Evolutionary conservation across 2,113 vertebrate genomes (phyloP), one percentile per base, ranked within the genome.

Genomic region (Ageneiosus marmoratus): DNA sequence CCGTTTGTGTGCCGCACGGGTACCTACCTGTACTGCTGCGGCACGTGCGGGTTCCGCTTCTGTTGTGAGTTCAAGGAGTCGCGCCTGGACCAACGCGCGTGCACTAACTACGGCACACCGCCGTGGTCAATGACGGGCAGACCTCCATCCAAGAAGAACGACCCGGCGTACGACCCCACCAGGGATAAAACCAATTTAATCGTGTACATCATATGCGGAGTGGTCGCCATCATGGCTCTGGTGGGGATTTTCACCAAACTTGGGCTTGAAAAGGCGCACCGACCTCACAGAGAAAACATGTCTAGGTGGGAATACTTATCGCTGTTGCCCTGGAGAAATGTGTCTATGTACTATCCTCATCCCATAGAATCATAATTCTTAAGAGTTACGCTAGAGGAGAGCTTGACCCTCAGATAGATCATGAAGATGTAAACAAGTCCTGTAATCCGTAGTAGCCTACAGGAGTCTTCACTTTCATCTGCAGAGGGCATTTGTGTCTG

Each of bases 1-100:
- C 95, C 97, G 90, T 99, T 99, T 90, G 94, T 95, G 89, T 99
- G 98, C 95, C 96, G 96, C 87, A 97, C 97, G 32, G 96, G 96
- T 81, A 95, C 96, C 89, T 99, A 98, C 92, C 94, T 99, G 88
- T 99, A 96, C 93, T 99, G 98, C 94, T 99, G 98, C 90, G 98
- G 98, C 93, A 99, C 98, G 94, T 99, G 98, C 94, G 98, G 98
- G 94, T 99, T 99, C 94, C 95, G 98, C 85, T 99, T 98, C 94
- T 99, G 98, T 94, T 99, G 98, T 93, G 95, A 97, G 89, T 96
- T 95, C 92, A 96, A 95, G 88, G 95, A 95, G 91, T 96, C 96
- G 12, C 94, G 96, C 58, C 91, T 99, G 90, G 97, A 99, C 90
- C 98, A 99, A 91, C 96, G 94, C 91, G 95, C 95, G 92, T 99